Conservation (phyloP, 2,888 invertebrate species). For the Erannis defoliaria region DNA sequence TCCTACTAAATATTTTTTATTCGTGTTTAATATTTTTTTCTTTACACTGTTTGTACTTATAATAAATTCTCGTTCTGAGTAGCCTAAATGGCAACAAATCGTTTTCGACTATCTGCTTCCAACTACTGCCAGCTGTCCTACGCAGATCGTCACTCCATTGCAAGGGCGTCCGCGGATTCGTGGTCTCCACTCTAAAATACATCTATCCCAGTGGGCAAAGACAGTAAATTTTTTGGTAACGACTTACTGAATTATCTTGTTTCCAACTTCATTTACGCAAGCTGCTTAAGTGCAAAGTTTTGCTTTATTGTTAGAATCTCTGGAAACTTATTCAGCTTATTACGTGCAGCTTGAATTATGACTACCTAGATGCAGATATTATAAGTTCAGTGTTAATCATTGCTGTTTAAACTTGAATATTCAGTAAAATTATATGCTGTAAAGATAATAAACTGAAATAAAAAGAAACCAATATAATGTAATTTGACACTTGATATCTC, state of each 20-base stretch:
- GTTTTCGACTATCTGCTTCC: no score
- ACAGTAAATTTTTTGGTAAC: background rate
- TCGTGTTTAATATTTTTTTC: no score
- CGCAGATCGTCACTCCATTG: no score
- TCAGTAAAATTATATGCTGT: background rate
- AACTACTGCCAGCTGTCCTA: no score
- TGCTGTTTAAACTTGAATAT: background rate
- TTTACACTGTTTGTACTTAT: no score
- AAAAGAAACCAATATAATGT: background rate
- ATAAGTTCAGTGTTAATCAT: constrained; percentile 6
- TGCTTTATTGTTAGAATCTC: constrained; percentile 3
- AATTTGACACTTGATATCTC: background rate
- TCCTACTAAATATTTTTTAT: no score
- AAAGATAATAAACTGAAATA: background rate
- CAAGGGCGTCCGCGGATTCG: no score
- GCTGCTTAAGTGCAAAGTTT: background rate
- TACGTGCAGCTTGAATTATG: background rate
- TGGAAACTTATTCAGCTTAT: constrained; percentile 10
- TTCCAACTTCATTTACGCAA: constrained; percentile 17
- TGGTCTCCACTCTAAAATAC: no score
- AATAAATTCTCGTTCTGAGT: no score
- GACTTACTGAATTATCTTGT: constrained; percentile 8
- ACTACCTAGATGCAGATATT: background rate
- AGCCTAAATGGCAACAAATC: no score
- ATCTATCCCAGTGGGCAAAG: no score